These are phyloP conservation scores for Melieria omissa DNA, from an alignment of 2,888 invertebrate species.

Conservation along the genomic window DNA sequence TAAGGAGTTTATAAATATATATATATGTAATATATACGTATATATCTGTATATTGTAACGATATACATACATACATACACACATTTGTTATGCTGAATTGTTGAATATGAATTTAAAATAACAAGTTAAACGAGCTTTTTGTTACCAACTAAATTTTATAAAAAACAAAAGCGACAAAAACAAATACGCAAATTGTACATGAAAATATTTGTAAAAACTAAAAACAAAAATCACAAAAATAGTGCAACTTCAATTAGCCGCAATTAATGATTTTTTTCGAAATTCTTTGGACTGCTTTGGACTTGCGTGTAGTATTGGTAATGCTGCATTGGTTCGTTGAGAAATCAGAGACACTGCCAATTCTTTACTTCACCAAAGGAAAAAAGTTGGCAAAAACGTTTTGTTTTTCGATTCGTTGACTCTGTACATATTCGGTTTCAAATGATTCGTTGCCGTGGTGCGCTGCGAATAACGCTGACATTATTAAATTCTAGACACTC, in stretches of 20 bases:
- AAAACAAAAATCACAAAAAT: conserved; percentile 1
- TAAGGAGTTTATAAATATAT: neutral
- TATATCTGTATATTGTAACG: neutral
- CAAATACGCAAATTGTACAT: conserved; percentile 25
- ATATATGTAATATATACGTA: neutral
- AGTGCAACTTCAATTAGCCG: neutral
- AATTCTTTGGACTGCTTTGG: neutral
- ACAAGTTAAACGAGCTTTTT: conserved; percentile 36
- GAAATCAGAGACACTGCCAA: conserved; percentile 43
- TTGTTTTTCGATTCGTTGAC: neutral
- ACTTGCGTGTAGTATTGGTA: neutral
- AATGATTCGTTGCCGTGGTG: conserved; percentile 11
- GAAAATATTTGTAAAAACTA: neutral
- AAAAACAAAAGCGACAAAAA: conserved; percentile 8
- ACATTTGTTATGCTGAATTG: conserved; percentile 18
- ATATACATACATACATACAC: conserved; percentile 7
- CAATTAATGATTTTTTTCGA: neutral
- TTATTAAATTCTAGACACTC: conserved; percentile 11
- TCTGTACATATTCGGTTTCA: neutral
- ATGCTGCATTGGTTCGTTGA: conserved; percentile 14
- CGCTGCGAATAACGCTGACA: conserved; percentile 9
- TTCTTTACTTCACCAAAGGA: conserved; percentile 37
- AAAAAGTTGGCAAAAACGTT: conserved; percentile 39
- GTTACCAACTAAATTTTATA: conserved; percentile 32
- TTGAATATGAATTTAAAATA: conserved; percentile 17